Percentiles rank a stretch among this genome's conserved stretches.
These are phyloP conservation scores for Meteorus colon DNA, from an alignment of 2,888 invertebrate species.

Conservation along the genomic window DNA sequence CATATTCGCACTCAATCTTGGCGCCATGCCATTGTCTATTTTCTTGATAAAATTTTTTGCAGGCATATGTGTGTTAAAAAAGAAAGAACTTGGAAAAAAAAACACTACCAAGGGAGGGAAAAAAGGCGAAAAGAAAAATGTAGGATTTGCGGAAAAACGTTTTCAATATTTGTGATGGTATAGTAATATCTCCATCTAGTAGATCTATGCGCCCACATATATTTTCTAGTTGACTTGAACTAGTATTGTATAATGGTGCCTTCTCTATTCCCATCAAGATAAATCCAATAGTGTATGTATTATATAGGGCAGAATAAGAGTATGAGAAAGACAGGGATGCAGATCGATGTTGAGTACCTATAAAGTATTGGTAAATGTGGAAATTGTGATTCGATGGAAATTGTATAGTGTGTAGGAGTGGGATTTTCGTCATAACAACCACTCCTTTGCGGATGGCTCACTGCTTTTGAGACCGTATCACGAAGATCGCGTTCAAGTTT, in stretches of 20 bases:
- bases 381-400: background rate
- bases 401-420: background rate
- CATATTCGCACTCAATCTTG: constrained; percentile 7
- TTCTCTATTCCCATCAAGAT: background rate
- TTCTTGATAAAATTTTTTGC: background rate
- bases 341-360: background rate
- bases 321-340: background rate
- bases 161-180: background rate
- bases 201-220: background rate
- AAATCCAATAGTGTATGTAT: background rate
- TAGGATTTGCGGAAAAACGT: background rate
- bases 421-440: constrained; percentile 1
- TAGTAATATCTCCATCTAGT: background rate
- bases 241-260: background rate
- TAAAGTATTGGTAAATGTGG: background rate
- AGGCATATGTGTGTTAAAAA: constrained; percentile 1
- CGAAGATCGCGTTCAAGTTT: background rate
- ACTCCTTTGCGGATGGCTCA: background rate
- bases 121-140: background rate
- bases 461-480: background rate
- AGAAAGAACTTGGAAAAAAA: constrained; percentile 44
- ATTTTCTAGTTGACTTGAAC: background rate
- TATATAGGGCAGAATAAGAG: background rate
- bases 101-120: constrained; percentile 1
- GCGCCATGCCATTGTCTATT: constrained; percentile 15